Conservation (phyloP, 2,113 vertebrate species). For the Saimiri boliviensis region DNA sequence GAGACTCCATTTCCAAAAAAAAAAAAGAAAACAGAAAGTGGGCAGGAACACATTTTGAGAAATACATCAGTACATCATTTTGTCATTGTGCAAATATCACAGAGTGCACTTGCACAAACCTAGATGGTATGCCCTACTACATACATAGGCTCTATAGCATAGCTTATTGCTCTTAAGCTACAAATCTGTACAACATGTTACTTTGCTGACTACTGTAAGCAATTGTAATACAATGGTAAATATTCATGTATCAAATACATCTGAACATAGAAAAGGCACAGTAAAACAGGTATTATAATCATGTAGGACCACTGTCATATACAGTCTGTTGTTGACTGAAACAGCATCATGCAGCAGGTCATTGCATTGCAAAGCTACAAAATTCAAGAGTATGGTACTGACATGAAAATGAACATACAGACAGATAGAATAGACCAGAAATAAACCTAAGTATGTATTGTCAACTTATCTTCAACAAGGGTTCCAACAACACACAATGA, state of each 20-base stretch:
- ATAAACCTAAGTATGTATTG: background rate
- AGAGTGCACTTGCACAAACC: background rate
- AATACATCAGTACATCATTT: background rate
- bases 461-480: background rate
- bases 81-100: background rate
- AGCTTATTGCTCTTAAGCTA: background rate
- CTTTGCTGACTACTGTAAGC: background rate
- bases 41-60: background rate
- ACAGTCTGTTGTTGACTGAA: background rate
- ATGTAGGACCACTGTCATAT: background rate
- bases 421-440: background rate
- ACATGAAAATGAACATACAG: background rate
- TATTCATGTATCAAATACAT: background rate
- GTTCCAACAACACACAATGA: background rate
- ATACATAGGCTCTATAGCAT: background rate
- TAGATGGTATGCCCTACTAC: background rate
- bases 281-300: background rate
- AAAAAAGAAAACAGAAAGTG: too few relatives aligned
- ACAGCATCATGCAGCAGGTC: background rate
- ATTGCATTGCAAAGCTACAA: background rate
- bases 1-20: too few relatives aligned
- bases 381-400: background rate
- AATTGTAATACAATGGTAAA: background rate
- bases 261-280: background rate
- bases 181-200: background rate